Percentiles rank a stretch among this genome's conserved stretches.
phyloP scores from a whole-genome alignment of 2,113 vertebrate genomes.

The Xyrauchen texanus region DNA sequence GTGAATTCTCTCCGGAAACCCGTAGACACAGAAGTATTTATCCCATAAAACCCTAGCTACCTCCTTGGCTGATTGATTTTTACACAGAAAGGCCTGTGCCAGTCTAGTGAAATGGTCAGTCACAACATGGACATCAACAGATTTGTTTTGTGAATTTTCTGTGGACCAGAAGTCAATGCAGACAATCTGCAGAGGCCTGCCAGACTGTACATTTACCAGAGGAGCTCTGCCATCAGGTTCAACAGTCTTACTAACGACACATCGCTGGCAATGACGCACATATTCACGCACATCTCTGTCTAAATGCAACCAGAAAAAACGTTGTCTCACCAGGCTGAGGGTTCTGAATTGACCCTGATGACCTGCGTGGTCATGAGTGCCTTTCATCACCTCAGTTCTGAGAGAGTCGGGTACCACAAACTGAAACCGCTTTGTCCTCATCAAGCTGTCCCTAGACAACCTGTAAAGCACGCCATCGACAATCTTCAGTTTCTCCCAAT shows the following conservation, averaged over 20 bases:
- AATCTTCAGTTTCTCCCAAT: slow-evolving; percentile 33
- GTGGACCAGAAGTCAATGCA: too few species aligned
- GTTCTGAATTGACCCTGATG: slow-evolving; percentile 48
- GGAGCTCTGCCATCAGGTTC: slow-evolving; percentile 38
- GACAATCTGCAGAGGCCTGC: slow-evolving; percentile 35
- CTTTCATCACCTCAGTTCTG: slow-evolving; percentile 15
- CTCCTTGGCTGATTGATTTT: slow-evolving; percentile 35
- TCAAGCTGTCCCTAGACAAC: not conserved
- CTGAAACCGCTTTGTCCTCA: not conserved
- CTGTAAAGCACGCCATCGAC: slow-evolving; percentile 22
- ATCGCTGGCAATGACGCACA: slow-evolving; percentile 16
- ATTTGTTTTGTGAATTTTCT: not conserved
- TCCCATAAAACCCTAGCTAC: slow-evolving; percentile 16
- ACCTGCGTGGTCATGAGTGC: slow-evolving; percentile 31
- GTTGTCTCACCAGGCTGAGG: slow-evolving; percentile 28
- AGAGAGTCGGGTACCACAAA: slow-evolving; percentile 26
- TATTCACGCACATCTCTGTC: slow-evolving; percentile 39
- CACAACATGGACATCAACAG: slow-evolving; percentile 35
- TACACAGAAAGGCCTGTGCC: slow-evolving; percentile 12
- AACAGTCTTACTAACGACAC: slow-evolving; percentile 35
- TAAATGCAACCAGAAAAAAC: slow-evolving; percentile 41
- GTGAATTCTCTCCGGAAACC: slow-evolving; percentile 15
- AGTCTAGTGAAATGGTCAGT: slow-evolving; percentile 39
- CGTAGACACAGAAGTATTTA: slow-evolving; percentile 28
- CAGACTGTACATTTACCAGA: slow-evolving; percentile 31